Evolutionary conservation across 2,113 vertebrate species (phyloP).

Genomic region (Rhabdomys dilectus): DNA sequence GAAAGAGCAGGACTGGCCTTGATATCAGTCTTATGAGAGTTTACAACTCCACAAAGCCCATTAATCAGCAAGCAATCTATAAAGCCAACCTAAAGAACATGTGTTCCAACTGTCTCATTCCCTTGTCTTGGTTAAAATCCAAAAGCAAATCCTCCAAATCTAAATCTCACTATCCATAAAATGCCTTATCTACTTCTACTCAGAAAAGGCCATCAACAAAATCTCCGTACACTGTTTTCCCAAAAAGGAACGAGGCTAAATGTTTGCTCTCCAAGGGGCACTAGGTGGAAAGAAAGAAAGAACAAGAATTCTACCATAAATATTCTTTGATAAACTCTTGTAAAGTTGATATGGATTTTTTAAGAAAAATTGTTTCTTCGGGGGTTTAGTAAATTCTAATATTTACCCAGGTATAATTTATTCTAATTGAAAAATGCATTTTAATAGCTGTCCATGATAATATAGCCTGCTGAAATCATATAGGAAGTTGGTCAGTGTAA

Average conservation of each 20-base stretch:
- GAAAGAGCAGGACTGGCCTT: constrained; percentile 67
- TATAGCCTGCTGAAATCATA: constrained; percentile 10
- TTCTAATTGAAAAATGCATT: constrained; percentile 57
- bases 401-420: constrained; percentile 46
- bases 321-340: not conserved
- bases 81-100: constrained; percentile 70
- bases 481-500: not conserved
- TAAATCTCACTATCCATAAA: constrained; percentile 63
- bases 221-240: constrained; percentile 22
- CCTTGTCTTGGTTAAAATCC: constrained; percentile 66
- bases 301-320: constrained; percentile 58
- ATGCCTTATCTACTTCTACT: constrained; percentile 66
- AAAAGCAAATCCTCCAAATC: constrained; percentile 73
- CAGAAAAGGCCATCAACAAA: constrained; percentile 33
- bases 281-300: constrained; percentile 48
- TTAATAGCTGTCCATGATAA: constrained; percentile 49
- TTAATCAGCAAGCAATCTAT: constrained; percentile 70
- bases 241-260: constrained; percentile 23
- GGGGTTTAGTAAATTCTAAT: constrained; percentile 42
- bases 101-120: constrained; percentile 69
- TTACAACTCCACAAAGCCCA: constrained; percentile 69
- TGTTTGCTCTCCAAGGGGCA: constrained; percentile 15
- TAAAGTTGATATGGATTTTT: constrained; percentile 61
- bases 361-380: constrained; percentile 54
- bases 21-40: constrained; percentile 55